These are phyloP conservation scores for Calcarius ornatus DNA, from an alignment of 2,113 vertebrate species.

Conservation along the genomic window DNA sequence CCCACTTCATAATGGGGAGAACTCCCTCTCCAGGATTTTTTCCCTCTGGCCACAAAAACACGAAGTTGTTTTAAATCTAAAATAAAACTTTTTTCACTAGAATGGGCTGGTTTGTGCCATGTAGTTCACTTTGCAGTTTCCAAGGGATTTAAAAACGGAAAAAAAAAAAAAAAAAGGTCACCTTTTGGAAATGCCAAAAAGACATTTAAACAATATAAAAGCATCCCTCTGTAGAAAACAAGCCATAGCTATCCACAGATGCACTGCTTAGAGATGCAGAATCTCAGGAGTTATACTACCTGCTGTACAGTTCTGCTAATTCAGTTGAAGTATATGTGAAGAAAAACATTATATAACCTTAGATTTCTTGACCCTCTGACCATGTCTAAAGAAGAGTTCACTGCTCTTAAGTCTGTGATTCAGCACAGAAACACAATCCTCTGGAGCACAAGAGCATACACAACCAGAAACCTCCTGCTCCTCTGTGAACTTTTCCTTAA, in stretches of 20 bases:
- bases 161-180: neutral
- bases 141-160: neutral
- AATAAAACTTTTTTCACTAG: neutral
- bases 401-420: neutral
- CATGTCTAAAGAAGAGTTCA: neutral
- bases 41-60: accelerated
- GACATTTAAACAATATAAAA: neutral
- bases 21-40: neutral
- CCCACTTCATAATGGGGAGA: neutral
- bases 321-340: neutral
- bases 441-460: neutral
- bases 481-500: neutral
- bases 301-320: neutral
- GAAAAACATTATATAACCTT: neutral
- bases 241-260: neutral
- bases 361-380: neutral
- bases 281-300: neutral
- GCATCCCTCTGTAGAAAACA: neutral
- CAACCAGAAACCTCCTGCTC: neutral
- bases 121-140: neutral
- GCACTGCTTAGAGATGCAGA: neutral
- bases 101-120: accelerated
- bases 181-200: neutral
- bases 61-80: neutral
- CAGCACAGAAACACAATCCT: neutral